Evolutionary conservation across 1,140 invertebrate species (phyloP), one percentile per base, ranked within the genome.

Genomic region (Drosophila sp.): DNA sequence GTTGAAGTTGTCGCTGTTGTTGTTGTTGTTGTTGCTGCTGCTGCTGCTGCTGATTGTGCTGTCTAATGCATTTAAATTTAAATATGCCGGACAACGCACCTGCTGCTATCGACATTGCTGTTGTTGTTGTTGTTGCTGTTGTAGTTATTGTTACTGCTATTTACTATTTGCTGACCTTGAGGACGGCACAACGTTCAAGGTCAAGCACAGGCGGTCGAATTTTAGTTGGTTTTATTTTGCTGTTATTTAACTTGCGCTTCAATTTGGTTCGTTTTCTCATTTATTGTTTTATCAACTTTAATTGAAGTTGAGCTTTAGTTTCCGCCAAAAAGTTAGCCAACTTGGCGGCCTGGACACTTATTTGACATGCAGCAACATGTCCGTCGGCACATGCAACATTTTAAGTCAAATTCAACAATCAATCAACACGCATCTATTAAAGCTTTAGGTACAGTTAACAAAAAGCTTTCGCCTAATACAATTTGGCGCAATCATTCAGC

Each of bases 11-110:
- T 27, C 34, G 40, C 7, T 51, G 40, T 25, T 63, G 54, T 25
- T 57, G 59, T 16, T 56, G 66, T 36, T 53, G 50, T 29, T 38
- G 43, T 34, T 58, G 18, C n/a, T 38, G 53, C 13, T 53, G 50
- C 18, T 38, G 43, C 25, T 58, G 18, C n/a, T 38, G 53, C 13
- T 66, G 27, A 25, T 53, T 38, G 45, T 53, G 58, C 34, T 58
- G 65, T 58, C 48, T 46, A 75, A 50, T 78, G 78, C 78, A 80
- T 76, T 63, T 69, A 53, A 76, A 80, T 76, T 63, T 69, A 53
- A 76, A 78, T 80, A 32, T 25, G 59, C 25, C 27, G 43, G 43
- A 43, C 43, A 67, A 73, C 57, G 72, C 72, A 71, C 66, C 72
- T 75, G 72, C 32, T 25, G 7, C 27, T 27, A 32, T 9, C 40